These are phyloP conservation scores for Larimichthys crocea DNA, from an alignment of 2,113 vertebrate genomes.

Conservation along the genomic window DNA sequence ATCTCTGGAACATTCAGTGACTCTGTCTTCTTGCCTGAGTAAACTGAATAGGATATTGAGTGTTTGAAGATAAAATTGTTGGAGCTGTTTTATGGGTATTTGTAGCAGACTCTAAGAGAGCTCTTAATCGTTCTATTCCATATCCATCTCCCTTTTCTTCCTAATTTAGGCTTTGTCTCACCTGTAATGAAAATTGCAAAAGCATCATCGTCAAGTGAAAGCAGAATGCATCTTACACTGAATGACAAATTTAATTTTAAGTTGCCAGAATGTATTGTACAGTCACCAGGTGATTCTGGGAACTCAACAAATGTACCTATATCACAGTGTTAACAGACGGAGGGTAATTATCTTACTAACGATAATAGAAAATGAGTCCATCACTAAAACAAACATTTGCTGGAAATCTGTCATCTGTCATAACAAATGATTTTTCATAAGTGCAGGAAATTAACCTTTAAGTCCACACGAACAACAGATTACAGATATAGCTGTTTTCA, in stretches of 20 bases:
- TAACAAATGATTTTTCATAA: neutral
- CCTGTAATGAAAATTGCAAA: neutral
- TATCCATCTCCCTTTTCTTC: conserved; percentile 5
- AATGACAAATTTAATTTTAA: neutral
- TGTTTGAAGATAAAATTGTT: conserved; percentile 12
- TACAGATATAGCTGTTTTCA: neutral
- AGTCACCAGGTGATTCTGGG: neutral
- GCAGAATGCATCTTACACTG: neutral
- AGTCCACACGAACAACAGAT: neutral
- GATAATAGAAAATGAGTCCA: neutral
- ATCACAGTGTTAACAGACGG: neutral
- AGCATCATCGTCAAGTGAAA: neutral
- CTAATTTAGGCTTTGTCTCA: neutral
- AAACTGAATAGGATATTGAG: conserved; percentile 32
- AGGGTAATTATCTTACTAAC: neutral
- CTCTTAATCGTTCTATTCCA: neutral
- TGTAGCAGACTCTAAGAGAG: neutral
- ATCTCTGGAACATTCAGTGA: conserved; percentile 48
- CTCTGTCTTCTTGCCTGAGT: conserved; percentile 28
- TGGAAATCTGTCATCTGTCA: neutral
- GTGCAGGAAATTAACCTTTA: conserved; percentile 15
- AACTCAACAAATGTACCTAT: neutral
- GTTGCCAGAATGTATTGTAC: neutral
- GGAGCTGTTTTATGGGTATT: conserved; percentile 8
- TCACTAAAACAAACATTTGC: neutral